Evolutionary conservation across 2,888 invertebrate species (phyloP).

Genomic region (Drosophila ezoana): DNA sequence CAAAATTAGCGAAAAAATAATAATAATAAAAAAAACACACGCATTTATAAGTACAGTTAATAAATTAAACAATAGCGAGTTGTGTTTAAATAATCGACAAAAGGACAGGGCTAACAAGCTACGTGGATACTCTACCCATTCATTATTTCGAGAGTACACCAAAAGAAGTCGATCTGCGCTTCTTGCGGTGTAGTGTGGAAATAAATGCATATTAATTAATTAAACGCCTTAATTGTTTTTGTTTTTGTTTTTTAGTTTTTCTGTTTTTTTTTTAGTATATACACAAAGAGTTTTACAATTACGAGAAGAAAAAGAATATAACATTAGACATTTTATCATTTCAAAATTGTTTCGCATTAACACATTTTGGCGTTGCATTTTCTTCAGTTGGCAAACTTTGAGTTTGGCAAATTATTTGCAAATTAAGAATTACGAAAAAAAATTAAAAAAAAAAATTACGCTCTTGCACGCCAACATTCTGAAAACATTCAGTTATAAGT

Average conservation of each 20-base stretch:
- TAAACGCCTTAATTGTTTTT: slow-evolving; percentile 32
- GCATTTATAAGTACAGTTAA: slow-evolving; percentile 82
- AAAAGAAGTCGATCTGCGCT: slow-evolving; percentile 58
- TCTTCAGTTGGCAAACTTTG: slow-evolving; percentile 61
- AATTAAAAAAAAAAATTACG: not conserved
- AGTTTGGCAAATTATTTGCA: slow-evolving; percentile 64
- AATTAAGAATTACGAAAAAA: not conserved
- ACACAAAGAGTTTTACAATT: slow-evolving; percentile 65
- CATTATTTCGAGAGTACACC: slow-evolving; percentile 75
- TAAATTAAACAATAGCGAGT: slow-evolving; percentile 78
- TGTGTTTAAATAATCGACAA: slow-evolving; percentile 28
- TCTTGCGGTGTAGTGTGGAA: slow-evolving; percentile 73
- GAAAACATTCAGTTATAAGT: slow-evolving; percentile 21
- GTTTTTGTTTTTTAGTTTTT: slow-evolving; percentile 30
- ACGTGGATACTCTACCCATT: slow-evolving; percentile 20
- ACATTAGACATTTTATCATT: slow-evolving; percentile 31
- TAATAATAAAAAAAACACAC: slow-evolving; percentile 45
- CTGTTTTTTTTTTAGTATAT: slow-evolving; percentile 66
- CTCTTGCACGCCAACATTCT: slow-evolving; percentile 23
- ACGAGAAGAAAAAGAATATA: slow-evolving; percentile 31
- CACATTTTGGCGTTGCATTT: slow-evolving; percentile 59
- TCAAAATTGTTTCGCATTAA: slow-evolving; percentile 57
- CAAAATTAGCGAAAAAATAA: slow-evolving; percentile 60
- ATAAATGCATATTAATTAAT: slow-evolving; percentile 73
- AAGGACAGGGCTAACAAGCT: slow-evolving; percentile 24